These are phyloP conservation scores for Onchidella celtica DNA, from an alignment of 2,888 invertebrate species.

Conservation along the genomic window DNA sequence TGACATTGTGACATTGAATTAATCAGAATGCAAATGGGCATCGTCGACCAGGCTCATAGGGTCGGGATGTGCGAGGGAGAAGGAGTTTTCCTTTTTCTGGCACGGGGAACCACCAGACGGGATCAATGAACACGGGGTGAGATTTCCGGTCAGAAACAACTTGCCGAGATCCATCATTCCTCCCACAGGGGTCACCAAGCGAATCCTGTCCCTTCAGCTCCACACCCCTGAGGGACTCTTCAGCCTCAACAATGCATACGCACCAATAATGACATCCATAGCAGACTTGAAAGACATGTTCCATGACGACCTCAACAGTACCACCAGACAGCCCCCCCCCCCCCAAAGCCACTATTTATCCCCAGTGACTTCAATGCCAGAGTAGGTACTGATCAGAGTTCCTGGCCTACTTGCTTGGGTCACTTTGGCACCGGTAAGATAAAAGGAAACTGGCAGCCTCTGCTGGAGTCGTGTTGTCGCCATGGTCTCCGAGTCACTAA, in stretches of 20 bases:
- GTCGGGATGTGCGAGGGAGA: background rate
- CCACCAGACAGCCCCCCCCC: too few species aligned
- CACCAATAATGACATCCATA: background rate
- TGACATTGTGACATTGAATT: too few species aligned
- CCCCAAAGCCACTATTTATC: background rate
- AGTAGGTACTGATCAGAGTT: background rate
- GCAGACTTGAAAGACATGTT: too few species aligned
- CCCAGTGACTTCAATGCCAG: too few species aligned
- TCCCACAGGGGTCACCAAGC: too few species aligned
- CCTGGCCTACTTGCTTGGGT: background rate
- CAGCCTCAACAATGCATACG: background rate
- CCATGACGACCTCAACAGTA: too few species aligned
- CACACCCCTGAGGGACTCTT: background rate
- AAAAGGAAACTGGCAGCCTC: constrained; percentile 16
- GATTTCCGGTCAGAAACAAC: background rate
- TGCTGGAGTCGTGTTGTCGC: background rate
- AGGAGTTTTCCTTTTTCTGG: background rate
- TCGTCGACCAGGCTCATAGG: background rate
- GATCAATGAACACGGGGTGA: background rate
- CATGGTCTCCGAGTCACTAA: background rate
- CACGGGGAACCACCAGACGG: background rate
- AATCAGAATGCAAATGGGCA: too few species aligned
- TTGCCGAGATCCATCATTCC: background rate
- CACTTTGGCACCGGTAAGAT: too few species aligned
- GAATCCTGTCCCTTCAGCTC: background rate